A percentile compares a stretch with the other conserved stretches of the same genome.
These are phyloP conservation scores for Eunapius fragilis DNA, from an alignment of 37 sponge, comb jelly and placozoan species.

Conservation along the genomic window DNA sequence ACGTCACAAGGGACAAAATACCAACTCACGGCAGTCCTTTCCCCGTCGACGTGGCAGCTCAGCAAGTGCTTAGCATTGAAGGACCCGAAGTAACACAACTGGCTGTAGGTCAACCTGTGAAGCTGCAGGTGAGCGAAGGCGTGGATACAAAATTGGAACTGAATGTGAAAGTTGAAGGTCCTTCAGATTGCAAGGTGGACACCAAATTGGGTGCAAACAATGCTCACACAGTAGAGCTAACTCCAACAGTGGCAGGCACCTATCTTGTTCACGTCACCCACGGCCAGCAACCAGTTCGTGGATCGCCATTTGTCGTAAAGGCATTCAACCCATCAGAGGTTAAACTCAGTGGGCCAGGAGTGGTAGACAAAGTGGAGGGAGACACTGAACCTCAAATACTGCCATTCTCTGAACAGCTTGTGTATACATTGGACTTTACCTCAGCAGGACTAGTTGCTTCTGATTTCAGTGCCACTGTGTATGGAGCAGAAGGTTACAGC, in stretches of 20 bases:
- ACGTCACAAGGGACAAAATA: conserved; percentile 53
- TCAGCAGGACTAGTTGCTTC: neutral
- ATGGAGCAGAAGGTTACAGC: conserved; percentile 24
- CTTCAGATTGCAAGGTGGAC: conserved; percentile 15
- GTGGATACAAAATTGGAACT: conserved; percentile 66
- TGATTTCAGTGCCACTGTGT: conserved; percentile 31
- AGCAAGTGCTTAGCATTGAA: conserved; percentile 52
- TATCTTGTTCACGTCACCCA: conserved; percentile 40
- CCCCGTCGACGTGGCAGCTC: conserved; percentile 57
- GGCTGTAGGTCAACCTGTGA: conserved; percentile 19
- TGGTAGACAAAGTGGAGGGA: too few relatives aligned
- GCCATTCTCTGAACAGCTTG: neutral
- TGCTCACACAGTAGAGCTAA: conserved; percentile 20
- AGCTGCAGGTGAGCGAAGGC: conserved; percentile 43
- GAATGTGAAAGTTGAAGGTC: conserved; percentile 44
- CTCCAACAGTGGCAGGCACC: conserved; percentile 39
- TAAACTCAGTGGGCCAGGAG: neutral
- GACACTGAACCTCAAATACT: too few relatives aligned
- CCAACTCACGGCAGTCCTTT: conserved; percentile 71
- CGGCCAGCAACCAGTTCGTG: conserved; percentile 51
- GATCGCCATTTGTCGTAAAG: conserved; percentile 63
- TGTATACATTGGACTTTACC: conserved; percentile 15
- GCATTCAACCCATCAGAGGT: conserved; percentile 64
- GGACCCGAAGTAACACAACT: conserved; percentile 62
- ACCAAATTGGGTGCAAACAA: conserved; percentile 30